Evolutionary conservation across 2,797 vertebrate genomes (phyloP), one percentile per base, ranked within the genome.

Genomic region (Propithecus perrieri): DNA sequence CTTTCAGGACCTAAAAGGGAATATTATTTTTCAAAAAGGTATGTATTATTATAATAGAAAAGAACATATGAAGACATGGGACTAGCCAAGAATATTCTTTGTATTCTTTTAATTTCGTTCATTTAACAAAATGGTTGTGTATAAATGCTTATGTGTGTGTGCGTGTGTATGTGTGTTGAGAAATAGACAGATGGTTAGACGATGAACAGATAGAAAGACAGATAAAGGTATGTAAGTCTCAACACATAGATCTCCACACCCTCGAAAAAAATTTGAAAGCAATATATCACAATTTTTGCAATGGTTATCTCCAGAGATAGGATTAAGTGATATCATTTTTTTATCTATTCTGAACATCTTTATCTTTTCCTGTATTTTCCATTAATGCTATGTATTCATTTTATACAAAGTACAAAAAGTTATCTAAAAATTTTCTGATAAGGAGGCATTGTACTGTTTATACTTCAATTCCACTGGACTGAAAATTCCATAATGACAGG

Each of bases 261-360:
- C 28, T 96, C 15, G 11, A 91, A 89, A 89, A 61, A 84, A 85
- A n/a, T 67, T 61, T 75, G 33, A 91, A 91, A 95, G 12, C 28
- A 93, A 35, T 26, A 48, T 38, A 53, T 13, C 26, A 50, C 75
- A 86, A 89, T 20, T 55, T 89, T 85, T 53, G 20, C 17, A 78
- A 38, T 59, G 18, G 10, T 57, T 67, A 63, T 75, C 15, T 43
- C 10, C 12, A 88, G 43, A 80, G 2, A 41, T 46, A 9, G 13
- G n/a, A 28, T 35, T 57, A 87, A 85, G 20, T 79, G 43, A 69
- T 15, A 55, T 2, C 48, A 50, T 72, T 84, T 50, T 84, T 87
- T 74, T 87, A 74, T n/a, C 20, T 57, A 35, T 79, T 46, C n/a
- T 81, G 4, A 75, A 76, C 18, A 91, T 55, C 28, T 79, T 75